Evolutionary conservation across 1,140 invertebrate genomes (phyloP), one percentile per base, ranked within the genome.

Genomic region (Adoxophyes honmai): DNA sequence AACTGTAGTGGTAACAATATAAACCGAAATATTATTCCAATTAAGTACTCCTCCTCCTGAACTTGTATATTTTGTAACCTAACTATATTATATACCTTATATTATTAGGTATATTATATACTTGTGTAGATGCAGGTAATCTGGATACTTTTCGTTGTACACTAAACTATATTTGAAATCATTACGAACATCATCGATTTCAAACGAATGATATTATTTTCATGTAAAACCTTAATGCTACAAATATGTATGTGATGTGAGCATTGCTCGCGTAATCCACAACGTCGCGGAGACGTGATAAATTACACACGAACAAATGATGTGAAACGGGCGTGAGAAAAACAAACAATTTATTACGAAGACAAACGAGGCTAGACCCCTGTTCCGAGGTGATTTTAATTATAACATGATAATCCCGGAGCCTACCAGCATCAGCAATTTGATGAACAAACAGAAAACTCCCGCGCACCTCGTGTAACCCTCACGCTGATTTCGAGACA

Each of bases 321-420:
- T 75, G 64, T 66, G 70, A 57, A 68, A 68, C 68, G 57, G 64
- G 54, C 66, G 53, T 39, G 61, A 75, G 72, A 82, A 86, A 83
- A 83, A 83, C 77, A 83, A 83, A 78, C 65, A 78, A 76, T 86
- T 81, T 81, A 69, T 81, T 81, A 82, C 59, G 64, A 70, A 74
- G 80, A 81, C 73, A 76, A 83, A 81, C 68, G 76, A 69, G 70
- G 58, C 59, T 55, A 56, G 62, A 70, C 59, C 66, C 60, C 62
- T 74, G 75, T 74, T 71, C 56, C 44, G 39, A 77, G 70, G 73
- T 77, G 70, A 75, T 77, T 78, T 76, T 71, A 77, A 80, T 81
- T 75, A 72, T 73, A 62, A 68, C 68, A 64, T 55, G 57, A 55
- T 67, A 59, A 61, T 66, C 62, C 55, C 44, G 13, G 15, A 9